Evolutionary conservation across 2,888 invertebrate species (phyloP), one percentile per base, ranked within the genome.

Genomic region (Dendrolimus pini): DNA sequence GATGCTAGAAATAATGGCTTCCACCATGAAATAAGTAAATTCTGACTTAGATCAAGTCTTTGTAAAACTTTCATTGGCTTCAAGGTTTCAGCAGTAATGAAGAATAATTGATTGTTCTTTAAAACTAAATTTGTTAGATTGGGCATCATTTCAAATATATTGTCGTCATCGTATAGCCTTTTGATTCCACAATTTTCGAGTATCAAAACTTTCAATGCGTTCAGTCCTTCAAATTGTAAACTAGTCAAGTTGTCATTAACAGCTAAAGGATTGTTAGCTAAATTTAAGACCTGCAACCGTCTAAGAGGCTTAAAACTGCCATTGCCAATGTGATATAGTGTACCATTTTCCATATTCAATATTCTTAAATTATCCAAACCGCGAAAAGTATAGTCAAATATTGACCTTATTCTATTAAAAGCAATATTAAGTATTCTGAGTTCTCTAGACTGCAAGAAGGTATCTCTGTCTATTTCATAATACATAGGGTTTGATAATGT

Each of bases 21-120:
- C 76, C 91, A 85, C 93, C 93, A 93, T 0, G 91, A 77, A 58
- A 88, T 75, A 7, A 93, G 64, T 9, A 85, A 72, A 71, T 93
- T 93, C 56, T 85, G 80, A 56, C 91, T 90, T 52, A 93, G 66
- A 72, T 93, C 92, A 41, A 93, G 68, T 1, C 82, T 77, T 67
- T 84, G 73, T 54, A 93, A 70, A 14, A 75, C 68, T 58, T 80
- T 81, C 41, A 93, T 70, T 0, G 90, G 84, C 54, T 79, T 80
- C 53, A 93, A 75, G 41, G 84, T 81, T 56, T 83, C 81, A 0
- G 84, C 74, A 1, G 82, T 79, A 13, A 93, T 78, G 13, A 72
- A 85, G 55, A 77, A 80, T 6, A 93, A 67, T 61, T 83, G 78
- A 65, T 93, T 93, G 58, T 85, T 84, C 64, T 82, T 83, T 18